phyloP scores from a whole-genome alignment of 2,113 vertebrate genomes.

The Apodemus sylvaticus region DNA sequence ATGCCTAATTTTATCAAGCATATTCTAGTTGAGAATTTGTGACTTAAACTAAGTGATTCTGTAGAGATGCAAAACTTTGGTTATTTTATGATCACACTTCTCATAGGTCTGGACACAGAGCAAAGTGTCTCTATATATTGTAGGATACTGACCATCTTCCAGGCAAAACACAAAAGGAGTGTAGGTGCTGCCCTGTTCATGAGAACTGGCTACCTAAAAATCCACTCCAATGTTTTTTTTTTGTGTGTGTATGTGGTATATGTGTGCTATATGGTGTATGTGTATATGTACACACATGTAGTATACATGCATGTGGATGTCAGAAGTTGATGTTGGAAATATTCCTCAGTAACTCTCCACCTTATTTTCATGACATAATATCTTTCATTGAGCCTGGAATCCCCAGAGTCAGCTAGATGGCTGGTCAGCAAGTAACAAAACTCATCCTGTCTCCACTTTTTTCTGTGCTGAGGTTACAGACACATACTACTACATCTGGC shows the following conservation, averaged over 20 bases:
- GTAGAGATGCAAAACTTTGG: conserved; percentile 6
- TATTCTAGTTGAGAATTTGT: neutral
- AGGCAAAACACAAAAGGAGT: neutral
- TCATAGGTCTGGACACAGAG: neutral
- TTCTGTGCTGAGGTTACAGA: neutral
- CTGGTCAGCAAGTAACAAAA: neutral
- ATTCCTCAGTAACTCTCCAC: neutral
- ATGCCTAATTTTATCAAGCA: neutral
- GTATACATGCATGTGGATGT: neutral
- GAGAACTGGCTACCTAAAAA: conserved; percentile 50
- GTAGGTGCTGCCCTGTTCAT: neutral
- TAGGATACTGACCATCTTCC: neutral
- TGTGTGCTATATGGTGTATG: neutral
- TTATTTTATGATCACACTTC: conserved; percentile 21
- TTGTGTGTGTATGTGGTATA: neutral
- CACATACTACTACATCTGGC: neutral
- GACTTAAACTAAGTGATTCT: conserved; percentile 39
- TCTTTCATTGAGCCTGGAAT: neutral
- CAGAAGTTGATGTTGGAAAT: neutral
- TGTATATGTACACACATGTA: too few relatives aligned
- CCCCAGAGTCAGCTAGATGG: neutral
- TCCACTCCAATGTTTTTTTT: neutral
- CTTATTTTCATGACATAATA: neutral
- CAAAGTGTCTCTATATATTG: conserved; percentile 12
- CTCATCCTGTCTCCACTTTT: neutral